Evolutionary conservation across 2,888 invertebrate species (phyloP).

Genomic region (Lymantria monacha): DNA sequence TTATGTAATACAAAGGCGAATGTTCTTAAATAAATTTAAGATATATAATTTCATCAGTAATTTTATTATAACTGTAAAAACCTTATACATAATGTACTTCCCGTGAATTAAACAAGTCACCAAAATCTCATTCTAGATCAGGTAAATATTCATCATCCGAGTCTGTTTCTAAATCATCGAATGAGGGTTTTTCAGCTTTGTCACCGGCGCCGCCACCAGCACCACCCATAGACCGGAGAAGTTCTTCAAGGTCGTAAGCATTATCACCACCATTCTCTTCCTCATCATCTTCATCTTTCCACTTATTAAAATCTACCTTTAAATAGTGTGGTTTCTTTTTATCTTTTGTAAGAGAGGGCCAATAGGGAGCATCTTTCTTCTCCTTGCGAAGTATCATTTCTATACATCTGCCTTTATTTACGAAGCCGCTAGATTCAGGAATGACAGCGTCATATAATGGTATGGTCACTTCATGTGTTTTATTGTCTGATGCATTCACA

Average conservation of each 20-base stretch:
- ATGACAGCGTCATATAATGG: slow-evolving; percentile 91
- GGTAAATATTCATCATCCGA: slow-evolving; percentile 92
- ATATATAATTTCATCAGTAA: slow-evolving; percentile 41
- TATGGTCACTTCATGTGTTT: slow-evolving; percentile 93
- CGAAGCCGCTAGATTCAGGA: slow-evolving; percentile 88
- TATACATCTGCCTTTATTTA: slow-evolving; percentile 88
- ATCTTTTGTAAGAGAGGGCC: slow-evolving; percentile 94
- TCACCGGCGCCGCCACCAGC: slow-evolving; percentile 68
- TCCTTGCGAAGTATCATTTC: slow-evolving; percentile 89
- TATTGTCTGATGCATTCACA: slow-evolving; percentile 91
- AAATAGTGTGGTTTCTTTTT: slow-evolving; percentile 96
- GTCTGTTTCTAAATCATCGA: slow-evolving; percentile 89
- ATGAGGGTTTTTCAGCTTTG: slow-evolving; percentile 84
- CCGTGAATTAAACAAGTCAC: slow-evolving; percentile 50
- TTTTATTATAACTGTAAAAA: slow-evolving; percentile 80
- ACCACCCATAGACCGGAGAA: slow-evolving; percentile 89
- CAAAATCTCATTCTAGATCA: slow-evolving; percentile 84
- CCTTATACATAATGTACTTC: slow-evolving; percentile 75
- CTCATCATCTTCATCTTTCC: slow-evolving; percentile 98
- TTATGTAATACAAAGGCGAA: slow-evolving; percentile 7
- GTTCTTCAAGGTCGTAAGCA: slow-evolving; percentile 80
- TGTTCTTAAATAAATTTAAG: slow-evolving; percentile 25
- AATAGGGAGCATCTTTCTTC: slow-evolving; percentile 88
- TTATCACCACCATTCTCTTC: slow-evolving; percentile 78
- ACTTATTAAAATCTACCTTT: slow-evolving; percentile 98